A percentile compares a stretch with the other conserved stretches of the same genome.
Conservation (phyloP, 2,797 vertebrate genomes). For the Hoplostethus mediterraneus region DNA sequence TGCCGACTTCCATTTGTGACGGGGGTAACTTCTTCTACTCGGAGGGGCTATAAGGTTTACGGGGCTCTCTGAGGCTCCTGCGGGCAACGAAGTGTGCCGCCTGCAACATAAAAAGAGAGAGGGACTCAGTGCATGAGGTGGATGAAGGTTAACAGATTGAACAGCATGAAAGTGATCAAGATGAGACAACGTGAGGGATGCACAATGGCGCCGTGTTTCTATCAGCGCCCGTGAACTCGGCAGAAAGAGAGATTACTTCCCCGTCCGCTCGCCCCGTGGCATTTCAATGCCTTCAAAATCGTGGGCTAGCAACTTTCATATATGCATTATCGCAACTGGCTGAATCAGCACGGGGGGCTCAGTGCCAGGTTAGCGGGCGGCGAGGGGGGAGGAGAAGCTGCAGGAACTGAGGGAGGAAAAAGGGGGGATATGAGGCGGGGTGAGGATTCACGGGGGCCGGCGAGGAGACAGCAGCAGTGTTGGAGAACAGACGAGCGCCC, state of each 20-base stretch:
- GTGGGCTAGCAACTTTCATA: slow-evolving; percentile 48
- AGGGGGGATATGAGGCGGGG: slow-evolving; percentile 36
- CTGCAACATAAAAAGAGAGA: slow-evolving; percentile 74
- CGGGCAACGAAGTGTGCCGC: slow-evolving; percentile 79
- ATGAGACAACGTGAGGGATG: neutral
- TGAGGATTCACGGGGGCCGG: slow-evolving; percentile 39
- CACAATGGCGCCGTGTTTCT: slow-evolving; percentile 1
- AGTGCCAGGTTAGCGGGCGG: slow-evolving; percentile 39
- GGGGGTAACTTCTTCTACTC: slow-evolving; percentile 83
- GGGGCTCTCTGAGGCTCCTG: slow-evolving; percentile 80
- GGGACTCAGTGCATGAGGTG: too few relatives aligned
- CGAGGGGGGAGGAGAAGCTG: slow-evolving; percentile 1
- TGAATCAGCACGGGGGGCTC: slow-evolving; percentile 64
- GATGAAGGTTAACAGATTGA: slow-evolving; percentile 7
- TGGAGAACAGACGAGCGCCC: slow-evolving; percentile 41
- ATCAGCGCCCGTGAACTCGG: neutral
- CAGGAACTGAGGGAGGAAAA: neutral
- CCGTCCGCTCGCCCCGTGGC: slow-evolving; percentile 43
- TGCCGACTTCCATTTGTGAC: slow-evolving; percentile 86
- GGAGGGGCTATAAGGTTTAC: slow-evolving; percentile 74
- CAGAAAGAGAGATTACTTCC: slow-evolving; percentile 57
- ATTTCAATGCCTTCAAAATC: slow-evolving; percentile 68
- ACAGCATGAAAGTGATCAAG: neutral
- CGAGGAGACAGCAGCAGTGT: slow-evolving; percentile 36
- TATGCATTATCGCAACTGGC: slow-evolving; percentile 57